phyloP scores from a whole-genome alignment of 2,113 vertebrate genomes.

The Dicerorhinus sumatrensis region DNA sequence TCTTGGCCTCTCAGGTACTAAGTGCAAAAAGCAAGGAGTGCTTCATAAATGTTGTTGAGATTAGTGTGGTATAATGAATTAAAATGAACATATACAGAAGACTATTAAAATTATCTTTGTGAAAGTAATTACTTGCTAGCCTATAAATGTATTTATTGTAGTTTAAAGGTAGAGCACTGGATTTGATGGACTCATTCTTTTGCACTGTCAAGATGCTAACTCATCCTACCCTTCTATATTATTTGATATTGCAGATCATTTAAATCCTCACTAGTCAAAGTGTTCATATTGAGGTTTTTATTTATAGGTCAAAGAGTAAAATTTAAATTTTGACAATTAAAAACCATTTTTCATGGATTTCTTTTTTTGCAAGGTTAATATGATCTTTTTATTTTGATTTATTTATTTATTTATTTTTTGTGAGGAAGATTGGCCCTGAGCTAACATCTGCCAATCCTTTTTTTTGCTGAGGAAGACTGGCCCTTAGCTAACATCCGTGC shows the following conservation, averaged over 20 bases:
- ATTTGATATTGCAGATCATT: not conserved
- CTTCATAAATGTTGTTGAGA: constrained; percentile 33
- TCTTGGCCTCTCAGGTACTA: constrained; percentile 90
- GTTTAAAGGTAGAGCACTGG: not conserved
- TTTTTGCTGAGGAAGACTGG: no score
- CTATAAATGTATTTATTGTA: not conserved
- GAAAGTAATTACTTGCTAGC: not conserved
- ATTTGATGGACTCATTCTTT: not conserved
- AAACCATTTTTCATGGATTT: not conserved
- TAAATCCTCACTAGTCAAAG: not conserved
- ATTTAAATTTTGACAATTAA: not conserved
- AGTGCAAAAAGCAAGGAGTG: constrained; percentile 60
- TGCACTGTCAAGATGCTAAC: not conserved
- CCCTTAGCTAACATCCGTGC: no score
- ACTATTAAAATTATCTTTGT: constrained; percentile 16
- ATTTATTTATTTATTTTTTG: no score
- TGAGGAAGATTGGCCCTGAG: no score
- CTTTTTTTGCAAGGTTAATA: not conserved
- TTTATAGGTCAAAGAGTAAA: not conserved
- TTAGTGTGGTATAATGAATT: constrained; percentile 13
- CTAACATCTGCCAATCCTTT: no score
- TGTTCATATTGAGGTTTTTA: not conserved
- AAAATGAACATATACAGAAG: not conserved
- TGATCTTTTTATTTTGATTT: not conserved
- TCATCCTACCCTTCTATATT: not conserved